Evolutionary conservation across 2,113 vertebrate genomes (phyloP).

Genomic region (Periophthalmodon schlosseri): DNA sequence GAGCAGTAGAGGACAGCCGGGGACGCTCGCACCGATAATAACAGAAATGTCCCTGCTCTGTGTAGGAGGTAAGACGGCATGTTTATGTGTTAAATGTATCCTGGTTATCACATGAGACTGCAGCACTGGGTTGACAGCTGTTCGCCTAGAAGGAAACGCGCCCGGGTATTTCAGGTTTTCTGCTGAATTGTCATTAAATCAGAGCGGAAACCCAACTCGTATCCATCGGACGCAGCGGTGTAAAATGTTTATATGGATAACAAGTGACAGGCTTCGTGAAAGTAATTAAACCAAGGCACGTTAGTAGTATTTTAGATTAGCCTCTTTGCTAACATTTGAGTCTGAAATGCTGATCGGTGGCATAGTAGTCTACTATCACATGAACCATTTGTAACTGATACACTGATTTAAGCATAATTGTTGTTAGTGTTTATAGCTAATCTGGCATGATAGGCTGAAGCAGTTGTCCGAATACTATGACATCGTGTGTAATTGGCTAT

Average conservation of each 20-base stretch:
- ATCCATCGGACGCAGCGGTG: background rate
- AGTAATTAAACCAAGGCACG: background rate
- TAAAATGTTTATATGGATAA: background rate
- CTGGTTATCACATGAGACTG: slow-evolving; percentile 27
- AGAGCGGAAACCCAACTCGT: slow-evolving; percentile 11
- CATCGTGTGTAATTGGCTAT: slow-evolving; percentile 8
- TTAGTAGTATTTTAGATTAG: background rate
- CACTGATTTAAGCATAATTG: background rate
- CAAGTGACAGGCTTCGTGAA: background rate
- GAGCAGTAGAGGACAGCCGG: slow-evolving; percentile 69
- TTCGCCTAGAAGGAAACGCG: slow-evolving; percentile 49
- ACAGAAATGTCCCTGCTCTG: slow-evolving; percentile 88
- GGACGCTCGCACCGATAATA: slow-evolving; percentile 57
- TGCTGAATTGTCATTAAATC: slow-evolving; percentile 62
- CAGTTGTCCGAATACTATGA: slow-evolving; percentile 5
- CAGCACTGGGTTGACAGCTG: slow-evolving; percentile 38
- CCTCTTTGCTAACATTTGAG: background rate
- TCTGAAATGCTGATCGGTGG: background rate
- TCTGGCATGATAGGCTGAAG: background rate
- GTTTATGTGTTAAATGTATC: background rate
- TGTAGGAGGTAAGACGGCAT: slow-evolving; percentile 82
- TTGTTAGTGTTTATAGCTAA: background rate
- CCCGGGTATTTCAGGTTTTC: slow-evolving; percentile 34
- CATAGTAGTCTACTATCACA: background rate
- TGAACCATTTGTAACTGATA: background rate